These are phyloP conservation scores for Uropetala carovei DNA, from an alignment of 2,888 invertebrate species.

Conservation along the genomic window DNA sequence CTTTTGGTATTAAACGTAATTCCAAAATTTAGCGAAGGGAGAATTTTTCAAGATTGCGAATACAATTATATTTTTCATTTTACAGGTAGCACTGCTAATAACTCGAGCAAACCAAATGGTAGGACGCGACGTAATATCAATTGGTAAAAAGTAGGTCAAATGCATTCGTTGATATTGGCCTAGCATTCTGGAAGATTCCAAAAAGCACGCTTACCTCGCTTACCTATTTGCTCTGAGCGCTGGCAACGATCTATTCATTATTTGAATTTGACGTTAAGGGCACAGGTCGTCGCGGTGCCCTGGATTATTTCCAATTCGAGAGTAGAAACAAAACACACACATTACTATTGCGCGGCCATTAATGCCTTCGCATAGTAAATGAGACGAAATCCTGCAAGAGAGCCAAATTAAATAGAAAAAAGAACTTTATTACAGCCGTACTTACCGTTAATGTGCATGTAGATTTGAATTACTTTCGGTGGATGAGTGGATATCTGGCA, in stretches of 20 bases:
- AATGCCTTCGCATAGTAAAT: background rate
- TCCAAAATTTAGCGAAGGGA: too few relatives aligned
- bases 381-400: background rate
- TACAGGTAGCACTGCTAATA: too few relatives aligned
- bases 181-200: background rate
- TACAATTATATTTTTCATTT: too few relatives aligned
- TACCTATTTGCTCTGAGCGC: background rate
- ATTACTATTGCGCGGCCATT: background rate
- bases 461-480: constrained; percentile 77
- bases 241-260: background rate
- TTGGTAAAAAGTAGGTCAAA: too few relatives aligned
- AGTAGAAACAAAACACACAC: constrained; percentile 16
- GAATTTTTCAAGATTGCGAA: too few relatives aligned
- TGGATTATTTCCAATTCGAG: constrained; percentile 45
- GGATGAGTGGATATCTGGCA: constrained; percentile 78
- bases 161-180: too few relatives aligned
- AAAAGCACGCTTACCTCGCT: background rate
- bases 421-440: constrained; percentile 64
- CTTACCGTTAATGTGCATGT: constrained; percentile 77
- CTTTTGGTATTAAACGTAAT: too few relatives aligned
- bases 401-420: background rate
- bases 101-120: too few relatives aligned
- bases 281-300: constrained; percentile 39
- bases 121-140: too few relatives aligned
- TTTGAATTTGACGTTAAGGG: background rate